Conservation (phyloP, 2,797 vertebrate species). For the Pagetopsis macropterus region DNA sequence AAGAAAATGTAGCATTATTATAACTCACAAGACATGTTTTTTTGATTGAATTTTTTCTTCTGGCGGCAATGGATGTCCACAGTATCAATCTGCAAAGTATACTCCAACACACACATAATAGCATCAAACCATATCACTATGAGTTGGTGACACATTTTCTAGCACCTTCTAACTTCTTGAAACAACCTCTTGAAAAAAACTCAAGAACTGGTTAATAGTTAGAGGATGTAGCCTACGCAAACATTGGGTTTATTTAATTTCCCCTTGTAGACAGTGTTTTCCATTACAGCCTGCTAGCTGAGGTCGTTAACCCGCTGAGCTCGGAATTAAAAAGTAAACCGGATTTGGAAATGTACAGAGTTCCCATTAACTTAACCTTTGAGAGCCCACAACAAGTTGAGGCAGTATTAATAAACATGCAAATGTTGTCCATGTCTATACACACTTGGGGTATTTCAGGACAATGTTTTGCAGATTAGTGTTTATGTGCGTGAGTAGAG, state of each 20-base stretch:
- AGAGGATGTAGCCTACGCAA: not conserved
- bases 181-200: too few species aligned
- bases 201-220: not conserved
- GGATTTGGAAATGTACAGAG: slow-evolving; percentile 38
- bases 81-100: not conserved
- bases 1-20: too few species aligned
- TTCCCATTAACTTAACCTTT: slow-evolving; percentile 17
- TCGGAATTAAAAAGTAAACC: slow-evolving; percentile 28
- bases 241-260: slow-evolving; percentile 4
- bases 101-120: not conserved
- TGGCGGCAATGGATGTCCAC: too few species aligned
- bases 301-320: slow-evolving; percentile 29
- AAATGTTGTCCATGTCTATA: not conserved
- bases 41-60: too few species aligned
- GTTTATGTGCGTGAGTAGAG: not conserved
- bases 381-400: slow-evolving; percentile 3
- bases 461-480: not conserved
- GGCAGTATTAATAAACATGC: slow-evolving; percentile 29
- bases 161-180: not conserved
- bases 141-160: not conserved
- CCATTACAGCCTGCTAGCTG: not conserved
- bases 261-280: not conserved
- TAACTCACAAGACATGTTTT: too few species aligned
- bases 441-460: not conserved
- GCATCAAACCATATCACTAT: not conserved